Evolutionary conservation across 2,888 invertebrate genomes (phyloP).

Genomic region (Andricus curvator): DNA sequence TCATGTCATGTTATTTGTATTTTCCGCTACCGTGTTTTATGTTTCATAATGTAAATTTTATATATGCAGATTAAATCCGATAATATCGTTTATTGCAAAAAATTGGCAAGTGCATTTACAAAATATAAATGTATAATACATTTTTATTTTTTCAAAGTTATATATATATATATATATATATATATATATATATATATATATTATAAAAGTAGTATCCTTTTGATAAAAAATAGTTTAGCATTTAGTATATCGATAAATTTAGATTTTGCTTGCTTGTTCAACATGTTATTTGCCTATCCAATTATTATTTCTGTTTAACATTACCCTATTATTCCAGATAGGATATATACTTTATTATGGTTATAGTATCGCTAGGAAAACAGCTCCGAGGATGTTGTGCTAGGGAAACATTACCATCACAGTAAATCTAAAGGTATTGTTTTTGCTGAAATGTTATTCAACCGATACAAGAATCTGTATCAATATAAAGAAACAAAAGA

Average conservation of each 20-base stretch:
- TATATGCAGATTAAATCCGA: not conserved
- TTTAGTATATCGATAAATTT: not conserved
- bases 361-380: constrained; percentile 10
- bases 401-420: not conserved
- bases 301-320: too few relatives aligned
- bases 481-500: too few relatives aligned
- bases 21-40: not conserved
- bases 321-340: too few relatives aligned
- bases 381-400: constrained; percentile 8
- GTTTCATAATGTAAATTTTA: not conserved
- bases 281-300: too few relatives aligned
- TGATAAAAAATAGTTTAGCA: not conserved
- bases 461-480: too few relatives aligned
- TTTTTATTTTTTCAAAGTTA: not conserved
- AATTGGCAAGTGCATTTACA: not conserved
- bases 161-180: too few relatives aligned
- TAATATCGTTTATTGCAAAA: not conserved
- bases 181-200: too few relatives aligned
- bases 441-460: too few relatives aligned
- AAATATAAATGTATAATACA: not conserved
- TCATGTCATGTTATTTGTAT: not conserved
- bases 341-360: not conserved
- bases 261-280: not conserved
- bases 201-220: too few relatives aligned
- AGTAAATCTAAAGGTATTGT: too few relatives aligned